These are phyloP conservation scores for Paedocypris micromegethes DNA, from an alignment of 2,797 vertebrate genomes.

Conservation along the genomic window DNA sequence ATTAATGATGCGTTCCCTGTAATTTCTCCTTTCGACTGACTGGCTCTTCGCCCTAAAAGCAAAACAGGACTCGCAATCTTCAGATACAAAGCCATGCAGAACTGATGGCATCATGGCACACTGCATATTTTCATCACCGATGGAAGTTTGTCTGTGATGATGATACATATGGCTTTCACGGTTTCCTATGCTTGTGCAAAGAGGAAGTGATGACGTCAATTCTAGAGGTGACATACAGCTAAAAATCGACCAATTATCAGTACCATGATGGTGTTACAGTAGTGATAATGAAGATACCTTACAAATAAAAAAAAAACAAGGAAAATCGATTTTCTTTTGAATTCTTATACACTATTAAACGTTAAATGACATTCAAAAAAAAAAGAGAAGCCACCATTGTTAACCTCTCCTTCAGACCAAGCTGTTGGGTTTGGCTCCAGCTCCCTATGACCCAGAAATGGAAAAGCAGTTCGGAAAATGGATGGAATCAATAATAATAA, in stretches of 20 bases:
- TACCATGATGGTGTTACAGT: background rate
- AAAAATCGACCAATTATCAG: constrained; percentile 1
- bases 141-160: constrained; percentile 24
- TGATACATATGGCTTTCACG: constrained; percentile 2
- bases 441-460: too few relatives aligned
- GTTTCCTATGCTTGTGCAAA: constrained; percentile 21
- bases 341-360: background rate
- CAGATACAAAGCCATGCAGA: constrained; percentile 26
- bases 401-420: too few relatives aligned
- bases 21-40: constrained; percentile 39
- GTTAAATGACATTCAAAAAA: constrained; percentile 4
- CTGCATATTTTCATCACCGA: constrained; percentile 17
- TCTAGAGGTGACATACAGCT: constrained; percentile 22
- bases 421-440: too few relatives aligned
- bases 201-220: background rate
- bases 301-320: background rate
- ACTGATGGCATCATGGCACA: constrained; percentile 2
- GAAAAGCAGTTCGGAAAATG: too few relatives aligned
- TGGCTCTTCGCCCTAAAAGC: constrained; percentile 17
- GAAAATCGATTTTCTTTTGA: background rate
- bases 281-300: too few relatives aligned
- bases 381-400: too few relatives aligned
- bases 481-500: too few relatives aligned
- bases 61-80: constrained; percentile 13
- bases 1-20: constrained; percentile 47